Base-by-base conservation (phyloP, 1,140 invertebrate species). In the Drosophila repleta region DNA sequence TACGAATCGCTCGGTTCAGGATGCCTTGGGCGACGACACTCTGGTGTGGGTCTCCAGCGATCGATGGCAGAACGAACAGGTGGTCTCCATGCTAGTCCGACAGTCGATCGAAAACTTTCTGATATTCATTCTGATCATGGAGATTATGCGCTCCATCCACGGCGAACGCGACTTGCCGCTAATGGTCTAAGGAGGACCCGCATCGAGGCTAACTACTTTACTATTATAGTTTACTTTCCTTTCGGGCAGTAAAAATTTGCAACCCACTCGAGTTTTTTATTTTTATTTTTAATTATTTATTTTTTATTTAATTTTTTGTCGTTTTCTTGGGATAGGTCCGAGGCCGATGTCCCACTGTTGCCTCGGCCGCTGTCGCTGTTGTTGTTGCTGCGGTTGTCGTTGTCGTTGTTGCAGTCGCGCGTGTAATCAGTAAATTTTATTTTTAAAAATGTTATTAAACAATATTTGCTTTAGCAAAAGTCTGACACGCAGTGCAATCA, bases 391-490 rank as follows among this genome's bases (percentile, higher is more conserved):
- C 57, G 39, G 61, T 61, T 49, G 62, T 37, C 62, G 60, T 52
- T 51, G 57, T 61, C 48, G 61, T 61, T 49, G 29, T 29, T 0
- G 63, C 62, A 29, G 58, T 55, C 58, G 72, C 24, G 35, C 73
- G 43, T 73, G 79, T 88, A 88, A 88, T 88, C 83, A 88, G 83
- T 88, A 76, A 79, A 89, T 79, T 83, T 69, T 88, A 89, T 88
- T 88, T 88, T 79, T 77, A 88, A 88, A 87, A 88, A 76, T 88
- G 69, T 76, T 88, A 88, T 88, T 88, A 88, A 88, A 88, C 83
- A 88, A 84, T 88, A 88, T 88, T 88, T 88, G 79, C 79, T 66
- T 46, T 83, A 58, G 72, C 79, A 88, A 82, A 88, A 87, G 75
- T 82, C 71, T 68, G 68, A 67, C 83, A 68, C 45, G 18, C 65